Evolutionary conservation across 2,888 invertebrate species (phyloP).

Genomic region (Drosophila multiciliata): DNA sequence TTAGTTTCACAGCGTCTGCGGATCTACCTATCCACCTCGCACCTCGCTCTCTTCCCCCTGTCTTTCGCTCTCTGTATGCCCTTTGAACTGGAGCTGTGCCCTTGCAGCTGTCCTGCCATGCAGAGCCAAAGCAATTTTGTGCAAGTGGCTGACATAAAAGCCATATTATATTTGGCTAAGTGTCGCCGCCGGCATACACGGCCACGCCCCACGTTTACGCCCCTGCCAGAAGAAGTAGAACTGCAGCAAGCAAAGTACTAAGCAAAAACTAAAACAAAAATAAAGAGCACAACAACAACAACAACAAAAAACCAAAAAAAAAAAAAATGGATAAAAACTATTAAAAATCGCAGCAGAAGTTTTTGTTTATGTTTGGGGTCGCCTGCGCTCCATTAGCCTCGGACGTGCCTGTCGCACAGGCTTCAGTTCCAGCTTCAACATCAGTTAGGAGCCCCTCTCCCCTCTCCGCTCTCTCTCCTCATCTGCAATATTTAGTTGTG

Average conservation of each 20-base stretch:
- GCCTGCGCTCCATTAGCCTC: constrained; percentile 73
- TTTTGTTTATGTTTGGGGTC: constrained; percentile 76
- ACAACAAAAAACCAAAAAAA: constrained; percentile 3
- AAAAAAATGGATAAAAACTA: constrained; percentile 55
- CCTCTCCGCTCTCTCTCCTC: background rate
- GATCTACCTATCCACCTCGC: background rate
- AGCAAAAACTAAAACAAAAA: constrained; percentile 8
- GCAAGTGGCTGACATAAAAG: constrained; percentile 79
- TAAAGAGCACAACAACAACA: background rate
- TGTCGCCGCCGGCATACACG: constrained; percentile 70
- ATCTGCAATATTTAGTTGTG: background rate
- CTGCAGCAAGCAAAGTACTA: constrained; percentile 29
- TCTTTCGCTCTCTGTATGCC: background rate
- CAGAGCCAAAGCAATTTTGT: constrained; percentile 69
- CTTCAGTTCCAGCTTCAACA: constrained; percentile 11
- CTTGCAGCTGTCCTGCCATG: constrained; percentile 4
- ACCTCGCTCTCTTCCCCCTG: background rate
- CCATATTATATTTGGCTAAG: constrained; percentile 79
- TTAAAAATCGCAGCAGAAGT: constrained; percentile 75
- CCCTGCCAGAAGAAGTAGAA: constrained; percentile 3
- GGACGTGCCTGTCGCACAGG: constrained; percentile 61
- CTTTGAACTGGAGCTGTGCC: background rate
- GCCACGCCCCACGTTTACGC: constrained; percentile 22
- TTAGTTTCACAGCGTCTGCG: constrained; percentile 20
- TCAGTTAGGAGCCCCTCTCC: background rate